Evolutionary conservation across 2,797 vertebrate genomes (phyloP).

Genomic region (Cyprinella venusta): DNA sequence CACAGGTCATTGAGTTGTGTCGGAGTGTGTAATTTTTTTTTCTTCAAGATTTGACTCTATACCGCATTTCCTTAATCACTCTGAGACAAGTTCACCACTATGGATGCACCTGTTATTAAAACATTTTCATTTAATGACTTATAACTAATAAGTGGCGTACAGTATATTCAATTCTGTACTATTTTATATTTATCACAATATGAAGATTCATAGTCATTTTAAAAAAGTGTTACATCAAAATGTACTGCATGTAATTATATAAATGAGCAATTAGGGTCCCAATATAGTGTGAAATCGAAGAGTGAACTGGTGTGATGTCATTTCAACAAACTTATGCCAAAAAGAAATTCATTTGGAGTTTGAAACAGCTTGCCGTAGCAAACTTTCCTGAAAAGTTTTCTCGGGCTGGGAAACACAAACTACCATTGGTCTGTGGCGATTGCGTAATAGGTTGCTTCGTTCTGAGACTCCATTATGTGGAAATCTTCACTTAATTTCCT

Average conservation of each 20-base stretch:
- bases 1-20: slow-evolving; percentile 7
- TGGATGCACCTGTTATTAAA: background rate
- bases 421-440: too few species aligned
- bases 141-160: background rate
- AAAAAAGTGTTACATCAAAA: background rate
- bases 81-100: background rate
- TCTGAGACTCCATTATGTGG: too few species aligned
- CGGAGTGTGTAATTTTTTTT: background rate
- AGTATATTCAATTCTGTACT: too few species aligned
- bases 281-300: background rate
- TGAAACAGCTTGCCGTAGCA: background rate
- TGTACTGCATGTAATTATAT: background rate
- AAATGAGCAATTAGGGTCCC: background rate
- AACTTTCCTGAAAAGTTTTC: too few species aligned
- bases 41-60: background rate
- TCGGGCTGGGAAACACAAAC: too few species aligned
- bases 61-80: background rate
- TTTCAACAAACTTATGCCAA: background rate
- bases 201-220: background rate
- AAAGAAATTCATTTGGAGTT: background rate
- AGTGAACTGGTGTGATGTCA: background rate
- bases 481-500: too few species aligned
- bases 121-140: background rate
- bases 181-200: too few species aligned
- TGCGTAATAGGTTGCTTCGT: too few species aligned